A percentile compares a stretch with the other conserved stretches of the same genome.
phyloP scores from a whole-genome alignment of 2,888 invertebrate species.

The Clistopyga incitator region DNA sequence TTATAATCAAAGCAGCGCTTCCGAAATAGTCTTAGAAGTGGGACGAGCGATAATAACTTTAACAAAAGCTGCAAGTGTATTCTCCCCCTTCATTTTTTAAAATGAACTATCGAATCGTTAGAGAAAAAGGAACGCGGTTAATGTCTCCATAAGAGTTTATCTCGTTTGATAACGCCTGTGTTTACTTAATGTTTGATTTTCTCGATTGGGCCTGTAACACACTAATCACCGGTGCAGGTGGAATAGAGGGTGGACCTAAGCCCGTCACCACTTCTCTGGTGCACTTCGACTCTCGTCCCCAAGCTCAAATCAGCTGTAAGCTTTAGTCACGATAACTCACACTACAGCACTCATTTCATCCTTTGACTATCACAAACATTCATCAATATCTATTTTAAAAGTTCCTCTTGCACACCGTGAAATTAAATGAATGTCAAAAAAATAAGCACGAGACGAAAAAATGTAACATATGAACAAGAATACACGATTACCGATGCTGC shows the following conservation, averaged over 20 bases:
- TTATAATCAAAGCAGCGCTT: background rate
- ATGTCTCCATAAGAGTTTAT: constrained; percentile 1
- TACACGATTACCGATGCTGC: constrained; percentile 14
- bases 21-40: constrained; percentile 27
- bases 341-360: constrained; percentile 72
- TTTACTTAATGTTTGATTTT: constrained; percentile 61
- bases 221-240: constrained; percentile 83
- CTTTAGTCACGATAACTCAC: constrained; percentile 79
- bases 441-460: background rate
- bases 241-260: constrained; percentile 81
- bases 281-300: constrained; percentile 80
- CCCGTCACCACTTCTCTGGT: constrained; percentile 81
- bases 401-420: background rate
- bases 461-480: background rate
- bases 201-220: constrained; percentile 79
- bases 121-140: background rate
- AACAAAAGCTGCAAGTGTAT: background rate
- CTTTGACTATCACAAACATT: constrained; percentile 54
- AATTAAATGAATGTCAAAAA: background rate
- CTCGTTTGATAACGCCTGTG: constrained; percentile 36
- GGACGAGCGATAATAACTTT: constrained; percentile 29
- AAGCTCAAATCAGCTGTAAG: constrained; percentile 83
- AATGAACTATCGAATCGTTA: constrained; percentile 3
- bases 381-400: constrained; percentile 23
- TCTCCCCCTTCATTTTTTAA: background rate